Conservation (phyloP, 2,888 invertebrate genomes). For the Calephelis perditalis region DNA sequence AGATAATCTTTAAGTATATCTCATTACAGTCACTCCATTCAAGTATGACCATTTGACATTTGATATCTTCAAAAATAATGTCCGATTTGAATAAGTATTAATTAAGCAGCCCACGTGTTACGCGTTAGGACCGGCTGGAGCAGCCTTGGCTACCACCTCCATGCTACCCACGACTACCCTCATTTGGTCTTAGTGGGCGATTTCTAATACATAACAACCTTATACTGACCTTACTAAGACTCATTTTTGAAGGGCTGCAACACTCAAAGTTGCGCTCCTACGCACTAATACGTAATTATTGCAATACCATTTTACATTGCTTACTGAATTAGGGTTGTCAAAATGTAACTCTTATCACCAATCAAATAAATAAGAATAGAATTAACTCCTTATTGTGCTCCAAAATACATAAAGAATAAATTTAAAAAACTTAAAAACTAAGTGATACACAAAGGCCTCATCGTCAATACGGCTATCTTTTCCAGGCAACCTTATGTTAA, state of each 20-base stretch:
- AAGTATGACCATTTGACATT: neutral
- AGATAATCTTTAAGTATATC: no score
- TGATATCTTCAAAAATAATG: slow-evolving; percentile 40
- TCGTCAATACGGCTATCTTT: no score
- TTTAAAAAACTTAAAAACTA: no score
- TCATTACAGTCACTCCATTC: slow-evolving; percentile 20
- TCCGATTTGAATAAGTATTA: slow-evolving; percentile 57
- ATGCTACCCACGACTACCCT: slow-evolving; percentile 73
- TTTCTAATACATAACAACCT: slow-evolving; percentile 67
- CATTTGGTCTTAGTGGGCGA: slow-evolving; percentile 75
- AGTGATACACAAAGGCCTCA: no score
- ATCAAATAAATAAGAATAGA: slow-evolving; percentile 12
- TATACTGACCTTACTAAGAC: slow-evolving; percentile 64
- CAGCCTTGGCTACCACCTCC: slow-evolving; percentile 75
- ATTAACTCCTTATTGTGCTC: no score
- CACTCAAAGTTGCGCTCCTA: slow-evolving; percentile 55
- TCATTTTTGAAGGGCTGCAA: slow-evolving; percentile 65
- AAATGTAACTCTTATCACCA: slow-evolving; percentile 25
- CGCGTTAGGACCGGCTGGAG: slow-evolving; percentile 65
- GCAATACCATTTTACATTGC: slow-evolving; percentile 42
- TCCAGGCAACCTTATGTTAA: no score
- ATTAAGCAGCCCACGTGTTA: slow-evolving; percentile 69
- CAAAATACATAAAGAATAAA: no score
- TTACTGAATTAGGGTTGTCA: neutral
- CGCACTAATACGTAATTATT: slow-evolving; percentile 52